Conservation (phyloP, 2,113 vertebrate genomes). For the Tonatia bakeri region DNA sequence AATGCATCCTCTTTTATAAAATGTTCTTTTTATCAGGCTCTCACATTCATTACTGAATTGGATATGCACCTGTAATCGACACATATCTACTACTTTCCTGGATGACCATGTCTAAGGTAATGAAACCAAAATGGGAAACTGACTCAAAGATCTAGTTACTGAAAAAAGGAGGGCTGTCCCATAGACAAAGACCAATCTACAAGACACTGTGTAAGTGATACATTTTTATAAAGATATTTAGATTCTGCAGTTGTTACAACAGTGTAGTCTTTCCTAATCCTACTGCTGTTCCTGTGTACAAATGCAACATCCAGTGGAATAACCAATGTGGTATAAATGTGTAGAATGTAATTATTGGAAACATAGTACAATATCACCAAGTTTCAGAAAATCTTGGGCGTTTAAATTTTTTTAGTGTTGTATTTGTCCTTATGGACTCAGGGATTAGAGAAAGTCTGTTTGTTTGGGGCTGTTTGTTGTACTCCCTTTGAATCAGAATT, state of each 20-base stretch:
- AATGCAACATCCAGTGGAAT: not conserved
- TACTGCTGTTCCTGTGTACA: not conserved
- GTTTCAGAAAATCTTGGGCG: not conserved
- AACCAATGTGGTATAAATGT: not conserved
- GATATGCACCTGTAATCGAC: not conserved
- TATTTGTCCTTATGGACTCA: not conserved
- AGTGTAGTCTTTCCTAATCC: not conserved
- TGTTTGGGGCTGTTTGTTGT: not conserved
- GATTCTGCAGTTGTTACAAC: not conserved
- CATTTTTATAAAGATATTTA: not conserved
- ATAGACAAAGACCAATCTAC: not conserved
- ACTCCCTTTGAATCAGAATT: not conserved
- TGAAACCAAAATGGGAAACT: not conserved
- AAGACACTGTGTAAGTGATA: not conserved
- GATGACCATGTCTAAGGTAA: not conserved
- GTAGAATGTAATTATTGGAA: not conserved
- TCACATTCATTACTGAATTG: not conserved
- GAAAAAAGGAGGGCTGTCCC: not conserved
- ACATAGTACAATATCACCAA: not conserved
- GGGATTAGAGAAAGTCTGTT: not conserved
- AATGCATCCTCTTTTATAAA: not conserved
- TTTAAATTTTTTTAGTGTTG: not conserved
- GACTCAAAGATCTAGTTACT: not conserved
- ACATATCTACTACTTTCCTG: not conserved
- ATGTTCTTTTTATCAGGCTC: not conserved